These are phyloP conservation scores for Neoaliturus tenellus DNA, from an alignment of 2,888 invertebrate genomes.

Conservation along the genomic window DNA sequence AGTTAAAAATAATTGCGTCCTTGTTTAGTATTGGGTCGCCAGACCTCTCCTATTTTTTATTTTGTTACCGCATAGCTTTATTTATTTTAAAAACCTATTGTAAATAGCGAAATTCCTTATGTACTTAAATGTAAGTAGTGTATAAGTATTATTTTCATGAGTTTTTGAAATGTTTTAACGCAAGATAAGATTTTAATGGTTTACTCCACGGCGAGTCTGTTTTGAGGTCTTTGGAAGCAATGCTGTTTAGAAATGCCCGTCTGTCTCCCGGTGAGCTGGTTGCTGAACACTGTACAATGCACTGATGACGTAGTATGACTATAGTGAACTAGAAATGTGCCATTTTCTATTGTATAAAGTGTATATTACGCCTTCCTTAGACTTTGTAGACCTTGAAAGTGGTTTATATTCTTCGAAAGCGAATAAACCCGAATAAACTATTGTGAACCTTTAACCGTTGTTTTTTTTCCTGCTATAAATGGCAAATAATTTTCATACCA, in stretches of 20 bases:
- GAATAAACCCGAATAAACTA: slow-evolving; percentile 20
- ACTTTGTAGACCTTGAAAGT: slow-evolving; percentile 41
- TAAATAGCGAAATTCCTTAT: slow-evolving; percentile 8
- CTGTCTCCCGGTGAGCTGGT: not conserved
- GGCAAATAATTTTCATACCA: too few relatives aligned
- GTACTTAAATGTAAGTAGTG: slow-evolving; percentile 43
- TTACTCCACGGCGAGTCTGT: not conserved
- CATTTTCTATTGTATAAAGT: slow-evolving; percentile 50
- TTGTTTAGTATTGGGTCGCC: slow-evolving; percentile 26
- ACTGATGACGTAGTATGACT: not conserved
- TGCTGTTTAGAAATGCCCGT: not conserved
- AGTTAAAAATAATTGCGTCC: slow-evolving; percentile 9
- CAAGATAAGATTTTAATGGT: not conserved
- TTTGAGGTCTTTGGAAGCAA: not conserved
- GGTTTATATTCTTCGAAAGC: slow-evolving; percentile 48
- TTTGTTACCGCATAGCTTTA: slow-evolving; percentile 50
- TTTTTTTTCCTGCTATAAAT: not conserved
- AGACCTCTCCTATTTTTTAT: slow-evolving; percentile 40
- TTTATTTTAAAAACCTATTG: slow-evolving; percentile 37
- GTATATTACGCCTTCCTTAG: slow-evolving; percentile 49
- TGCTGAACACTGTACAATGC: not conserved
- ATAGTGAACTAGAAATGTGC: slow-evolving; percentile 29
- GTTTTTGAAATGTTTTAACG: not conserved
- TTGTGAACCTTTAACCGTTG: slow-evolving; percentile 24
- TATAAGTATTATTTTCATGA: slow-evolving; percentile 8